Conservation (phyloP, 2,113 vertebrate genomes). For the Cacatua alba region DNA sequence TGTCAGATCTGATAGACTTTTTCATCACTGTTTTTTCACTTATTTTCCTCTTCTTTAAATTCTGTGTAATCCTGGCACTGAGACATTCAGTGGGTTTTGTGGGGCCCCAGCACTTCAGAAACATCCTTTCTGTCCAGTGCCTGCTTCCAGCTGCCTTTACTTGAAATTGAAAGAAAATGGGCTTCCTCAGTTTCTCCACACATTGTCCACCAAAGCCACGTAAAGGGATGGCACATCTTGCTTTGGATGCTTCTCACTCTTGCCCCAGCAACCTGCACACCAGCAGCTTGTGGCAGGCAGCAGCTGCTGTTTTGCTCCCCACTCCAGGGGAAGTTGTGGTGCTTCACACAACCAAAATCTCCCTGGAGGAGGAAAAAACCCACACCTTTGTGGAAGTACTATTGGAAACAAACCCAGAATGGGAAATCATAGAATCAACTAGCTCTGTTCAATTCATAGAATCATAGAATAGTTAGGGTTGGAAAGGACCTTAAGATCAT, state of each 20-base stretch:
- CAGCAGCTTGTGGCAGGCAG: background rate
- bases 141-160: background rate
- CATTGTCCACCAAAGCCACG: fast-evolving
- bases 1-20: conserved; percentile 16
- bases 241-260: background rate
- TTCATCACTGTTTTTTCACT: background rate
- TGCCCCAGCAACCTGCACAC: background rate
- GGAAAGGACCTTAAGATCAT: too few relatives aligned
- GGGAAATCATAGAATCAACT: background rate
- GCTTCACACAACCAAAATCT: background rate
- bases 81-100: background rate
- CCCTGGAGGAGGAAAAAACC: background rate
- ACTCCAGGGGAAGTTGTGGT: background rate
- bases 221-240: background rate
- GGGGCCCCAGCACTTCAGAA: background rate
- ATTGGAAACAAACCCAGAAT: conserved; percentile 9
- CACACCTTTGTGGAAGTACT: background rate
- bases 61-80: background rate
- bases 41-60: background rate
- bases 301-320: background rate
- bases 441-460: background rate
- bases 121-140: fast-evolving
- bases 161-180: fast-evolving
- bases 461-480: too few relatives aligned
- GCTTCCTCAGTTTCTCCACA: background rate